Conservation (phyloP, 2,797 vertebrate genomes). For the Lepus townsendii region DNA sequence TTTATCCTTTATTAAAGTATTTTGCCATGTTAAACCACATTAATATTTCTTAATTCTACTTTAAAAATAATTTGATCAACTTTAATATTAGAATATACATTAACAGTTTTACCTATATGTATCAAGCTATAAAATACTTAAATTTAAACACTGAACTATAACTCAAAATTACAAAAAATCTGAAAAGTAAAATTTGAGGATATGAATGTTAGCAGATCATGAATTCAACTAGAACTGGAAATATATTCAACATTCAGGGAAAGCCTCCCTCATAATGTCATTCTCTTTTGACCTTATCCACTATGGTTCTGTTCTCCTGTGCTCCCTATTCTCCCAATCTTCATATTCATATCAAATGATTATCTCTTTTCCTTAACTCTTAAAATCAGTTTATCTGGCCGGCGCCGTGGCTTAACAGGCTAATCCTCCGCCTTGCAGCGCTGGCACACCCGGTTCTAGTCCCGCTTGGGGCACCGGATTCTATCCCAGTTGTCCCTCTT, state of each 20-base stretch:
- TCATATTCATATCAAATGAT: not conserved
- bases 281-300: not conserved
- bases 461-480: no score
- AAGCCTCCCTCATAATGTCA: not conserved
- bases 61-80: slow-evolving; percentile 26
- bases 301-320: not conserved
- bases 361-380: slow-evolving; percentile 19
- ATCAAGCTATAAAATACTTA: slow-evolving; percentile 30
- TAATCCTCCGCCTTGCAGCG: no score
- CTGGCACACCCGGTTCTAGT: no score
- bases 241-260: not conserved
- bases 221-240: slow-evolving; percentile 24
- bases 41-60: slow-evolving; percentile 18
- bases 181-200: not conserved
- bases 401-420: no score
- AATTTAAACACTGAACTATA: not conserved
- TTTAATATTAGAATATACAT: not conserved
- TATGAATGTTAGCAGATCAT: not conserved
- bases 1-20: slow-evolving; percentile 33
- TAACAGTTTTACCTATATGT: slow-evolving; percentile 16
- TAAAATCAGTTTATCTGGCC: slow-evolving; percentile 22
- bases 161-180: slow-evolving; percentile 17
- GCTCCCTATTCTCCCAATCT: not conserved
- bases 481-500: no score
- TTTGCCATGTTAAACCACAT: not conserved